Percentiles rank a stretch among this genome's conserved stretches.
These are phyloP conservation scores for Rynchops niger DNA, from an alignment of 2,113 vertebrate species.

Conservation along the genomic window DNA sequence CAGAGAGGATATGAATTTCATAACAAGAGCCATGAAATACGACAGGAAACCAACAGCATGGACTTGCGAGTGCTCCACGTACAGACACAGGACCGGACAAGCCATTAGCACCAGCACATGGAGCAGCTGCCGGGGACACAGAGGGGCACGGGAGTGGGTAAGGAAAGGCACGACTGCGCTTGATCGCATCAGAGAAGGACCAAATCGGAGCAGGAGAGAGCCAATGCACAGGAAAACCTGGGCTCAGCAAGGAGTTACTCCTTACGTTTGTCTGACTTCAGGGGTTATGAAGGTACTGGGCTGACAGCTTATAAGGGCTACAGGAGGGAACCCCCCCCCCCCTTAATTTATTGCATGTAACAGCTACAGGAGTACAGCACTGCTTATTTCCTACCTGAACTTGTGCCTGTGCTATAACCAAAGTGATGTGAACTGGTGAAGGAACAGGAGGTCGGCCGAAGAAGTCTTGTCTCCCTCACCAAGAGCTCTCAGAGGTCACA, in stretches of 20 bases:
- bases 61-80: neutral
- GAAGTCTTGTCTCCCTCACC: neutral
- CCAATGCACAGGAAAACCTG: neutral
- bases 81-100: neutral
- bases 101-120: neutral
- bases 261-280: neutral
- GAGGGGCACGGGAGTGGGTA: accelerated
- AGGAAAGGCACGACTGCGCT: neutral
- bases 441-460: neutral
- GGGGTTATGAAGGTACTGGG: neutral
- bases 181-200: neutral
- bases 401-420: neutral
- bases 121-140: neutral
- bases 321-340: neutral
- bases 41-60: conserved; percentile 58
- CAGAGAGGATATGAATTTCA: conserved; percentile 72
- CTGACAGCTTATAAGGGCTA: neutral
- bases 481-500: neutral
- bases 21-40: conserved; percentile 71
- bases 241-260: neutral
- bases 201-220: neutral
- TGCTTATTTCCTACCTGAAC: neutral
- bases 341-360: neutral
- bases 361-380: neutral
- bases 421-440: neutral